Evolutionary conservation across 2,113 vertebrate species (phyloP).

Genomic region (Peromyscus polionotus): DNA sequence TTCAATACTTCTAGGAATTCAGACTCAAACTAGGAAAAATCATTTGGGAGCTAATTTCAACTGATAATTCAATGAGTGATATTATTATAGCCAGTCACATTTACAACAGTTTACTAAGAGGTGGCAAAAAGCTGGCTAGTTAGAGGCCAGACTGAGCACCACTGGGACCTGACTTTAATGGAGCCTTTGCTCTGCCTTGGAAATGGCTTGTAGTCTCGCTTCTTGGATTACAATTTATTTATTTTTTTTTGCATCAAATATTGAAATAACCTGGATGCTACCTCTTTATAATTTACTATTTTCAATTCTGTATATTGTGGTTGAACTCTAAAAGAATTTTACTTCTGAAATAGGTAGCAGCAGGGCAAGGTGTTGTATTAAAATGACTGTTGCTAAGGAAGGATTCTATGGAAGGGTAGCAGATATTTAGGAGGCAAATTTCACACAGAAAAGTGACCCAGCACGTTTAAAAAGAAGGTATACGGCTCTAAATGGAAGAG

Average conservation of each 20-base stretch:
- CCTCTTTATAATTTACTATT: constrained; percentile 65
- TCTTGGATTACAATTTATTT: constrained; percentile 15
- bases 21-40: constrained; percentile 39
- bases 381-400: constrained; percentile 77
- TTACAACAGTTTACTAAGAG: constrained; percentile 25
- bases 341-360: constrained; percentile 76
- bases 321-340: constrained; percentile 81
- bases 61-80: constrained; percentile 48
- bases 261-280: constrained; percentile 63
- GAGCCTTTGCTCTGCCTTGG: constrained; percentile 39
- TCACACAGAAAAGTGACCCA: constrained; percentile 85
- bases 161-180: constrained; percentile 44
- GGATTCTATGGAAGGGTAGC: constrained; percentile 80
- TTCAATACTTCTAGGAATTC: constrained; percentile 56
- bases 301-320: constrained; percentile 71
- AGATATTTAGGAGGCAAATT: constrained; percentile 83
- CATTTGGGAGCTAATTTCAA: constrained; percentile 53
- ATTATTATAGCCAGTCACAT: constrained; percentile 4
- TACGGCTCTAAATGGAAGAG: constrained; percentile 85
- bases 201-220: constrained; percentile 20
- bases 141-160: constrained; percentile 2
- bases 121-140: neutral
- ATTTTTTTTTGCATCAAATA: constrained; percentile 66
- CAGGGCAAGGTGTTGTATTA: constrained; percentile 82
- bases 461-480: constrained; percentile 84